Conservation (phyloP, 1,140 invertebrate species). For the Forficula auricularia region DNA sequence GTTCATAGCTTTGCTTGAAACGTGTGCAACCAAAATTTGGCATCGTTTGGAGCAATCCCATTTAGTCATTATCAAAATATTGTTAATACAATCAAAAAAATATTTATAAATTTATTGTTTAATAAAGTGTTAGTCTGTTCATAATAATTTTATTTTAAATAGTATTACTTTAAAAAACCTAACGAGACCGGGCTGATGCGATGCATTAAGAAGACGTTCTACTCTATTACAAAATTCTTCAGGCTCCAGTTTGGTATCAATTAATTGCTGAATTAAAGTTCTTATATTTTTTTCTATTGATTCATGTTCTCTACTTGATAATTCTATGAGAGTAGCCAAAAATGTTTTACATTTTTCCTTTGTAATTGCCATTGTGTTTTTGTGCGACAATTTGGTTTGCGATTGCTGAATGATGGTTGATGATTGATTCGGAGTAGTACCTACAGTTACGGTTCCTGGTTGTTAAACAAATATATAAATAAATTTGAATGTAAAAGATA, state of each 20-base stretch:
- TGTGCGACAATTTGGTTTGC: not conserved
- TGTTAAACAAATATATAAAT: conserved; percentile 24
- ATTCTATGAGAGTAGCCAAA: conserved; percentile 82
- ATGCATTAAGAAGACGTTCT: conserved; percentile 85
- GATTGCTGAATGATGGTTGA: no score
- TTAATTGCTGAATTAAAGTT: conserved; percentile 86
- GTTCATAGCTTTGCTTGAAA: no score
- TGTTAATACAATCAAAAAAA: no score
- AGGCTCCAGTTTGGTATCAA: conserved; percentile 87
- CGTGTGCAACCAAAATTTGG: no score
- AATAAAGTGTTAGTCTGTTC: not conserved
- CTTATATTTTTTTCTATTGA: conserved; percentile 83
- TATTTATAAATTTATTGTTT: not conserved
- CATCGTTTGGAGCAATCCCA: no score
- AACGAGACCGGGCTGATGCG: conserved; percentile 90
- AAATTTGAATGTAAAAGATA: conserved; percentile 27
- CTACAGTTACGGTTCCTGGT: conserved; percentile 9
- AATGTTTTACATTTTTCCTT: conserved; percentile 98
- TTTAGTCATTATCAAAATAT: no score
- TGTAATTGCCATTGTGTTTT: conserved; percentile 70
- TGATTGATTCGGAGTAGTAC: conserved; percentile 5
- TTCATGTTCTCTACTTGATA: conserved; percentile 86
- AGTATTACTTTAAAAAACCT: conserved; percentile 76
- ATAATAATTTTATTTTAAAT: conserved; percentile 3
- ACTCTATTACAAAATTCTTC: conserved; percentile 90